Conservation (phyloP, 2,888 invertebrate genomes). For the Drosophila stalkeri region DNA sequence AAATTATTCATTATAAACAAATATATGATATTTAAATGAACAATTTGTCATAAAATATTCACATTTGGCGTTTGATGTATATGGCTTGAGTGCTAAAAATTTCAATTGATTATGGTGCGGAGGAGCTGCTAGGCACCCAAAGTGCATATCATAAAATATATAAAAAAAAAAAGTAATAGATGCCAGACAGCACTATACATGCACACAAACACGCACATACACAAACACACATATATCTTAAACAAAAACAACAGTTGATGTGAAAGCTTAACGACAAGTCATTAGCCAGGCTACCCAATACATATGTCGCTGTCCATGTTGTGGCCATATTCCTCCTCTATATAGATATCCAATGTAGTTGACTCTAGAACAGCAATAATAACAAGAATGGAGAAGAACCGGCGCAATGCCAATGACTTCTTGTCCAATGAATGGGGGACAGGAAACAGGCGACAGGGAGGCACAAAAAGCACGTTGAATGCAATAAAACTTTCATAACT, state of each 20-base stretch:
- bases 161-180: conserved; percentile 30
- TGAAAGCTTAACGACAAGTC: conserved; percentile 63
- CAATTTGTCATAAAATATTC: conserved; percentile 1
- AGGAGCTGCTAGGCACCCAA: conserved; percentile 14
- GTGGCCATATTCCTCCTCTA: conserved; percentile 43
- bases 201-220: neutral
- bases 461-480: conserved; percentile 62
- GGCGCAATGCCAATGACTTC: conserved; percentile 73
- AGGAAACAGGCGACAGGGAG: conserved; percentile 40
- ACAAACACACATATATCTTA: neutral
- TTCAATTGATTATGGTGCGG: conserved; percentile 41
- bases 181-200: conserved; percentile 13
- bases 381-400: conserved; percentile 15
- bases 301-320: conserved; percentile 52
- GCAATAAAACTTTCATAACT: conserved; percentile 79
- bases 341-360: conserved; percentile 46
- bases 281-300: conserved; percentile 55
- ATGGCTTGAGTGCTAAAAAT: conserved; percentile 47
- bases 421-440: conserved; percentile 22
- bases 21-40: conserved; percentile 1
- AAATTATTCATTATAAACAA: neutral
- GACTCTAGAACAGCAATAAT: conserved; percentile 37
- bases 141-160: conserved; percentile 46
- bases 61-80: conserved; percentile 36
- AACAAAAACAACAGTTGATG: conserved; percentile 39